A percentile compares a stretch with the other conserved stretches of the same genome.
These are phyloP conservation scores for Tachina lurida DNA, from an alignment of 2,888 invertebrate genomes.

Conservation along the genomic window DNA sequence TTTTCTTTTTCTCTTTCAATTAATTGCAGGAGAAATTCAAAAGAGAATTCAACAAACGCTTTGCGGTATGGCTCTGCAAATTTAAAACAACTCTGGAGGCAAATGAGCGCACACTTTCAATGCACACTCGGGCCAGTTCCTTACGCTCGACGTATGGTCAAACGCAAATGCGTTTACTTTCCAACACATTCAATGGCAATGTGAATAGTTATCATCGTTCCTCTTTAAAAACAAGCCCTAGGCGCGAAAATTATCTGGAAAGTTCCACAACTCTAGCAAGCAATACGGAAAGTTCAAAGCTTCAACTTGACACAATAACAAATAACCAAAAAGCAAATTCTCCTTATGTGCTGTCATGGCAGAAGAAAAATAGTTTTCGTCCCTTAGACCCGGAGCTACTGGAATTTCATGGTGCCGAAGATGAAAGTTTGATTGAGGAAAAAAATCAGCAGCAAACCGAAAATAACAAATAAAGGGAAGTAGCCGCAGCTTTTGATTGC, in stretches of 20 bases:
- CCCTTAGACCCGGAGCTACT: slow-evolving; percentile 79
- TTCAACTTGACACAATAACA: background rate
- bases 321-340: slow-evolving; percentile 67
- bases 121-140: slow-evolving; percentile 82
- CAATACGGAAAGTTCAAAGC: background rate
- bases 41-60: slow-evolving; percentile 89
- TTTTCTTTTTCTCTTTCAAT: slow-evolving; percentile 14
- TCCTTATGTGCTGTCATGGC: slow-evolving; percentile 71
- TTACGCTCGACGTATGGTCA: slow-evolving; percentile 81
- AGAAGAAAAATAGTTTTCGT: slow-evolving; percentile 79
- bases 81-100: slow-evolving; percentile 78
- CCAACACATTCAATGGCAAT: slow-evolving; percentile 75
- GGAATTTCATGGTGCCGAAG: slow-evolving; percentile 77
- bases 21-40: slow-evolving; percentile 89
- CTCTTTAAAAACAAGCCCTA: slow-evolving; percentile 6
- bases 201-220: slow-evolving; percentile 25
- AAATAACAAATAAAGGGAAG: background rate
- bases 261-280: slow-evolving; percentile 13
- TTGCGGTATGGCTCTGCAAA: slow-evolving; percentile 84
- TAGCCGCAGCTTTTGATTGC: background rate
- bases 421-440: slow-evolving; percentile 73
- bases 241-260: slow-evolving; percentile 34
- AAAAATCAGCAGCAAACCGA: background rate
- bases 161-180: slow-evolving; percentile 80
- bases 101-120: slow-evolving; percentile 81